phyloP scores from a whole-genome alignment of 2,797 vertebrate species.

The Phylloscopus collybita region DNA sequence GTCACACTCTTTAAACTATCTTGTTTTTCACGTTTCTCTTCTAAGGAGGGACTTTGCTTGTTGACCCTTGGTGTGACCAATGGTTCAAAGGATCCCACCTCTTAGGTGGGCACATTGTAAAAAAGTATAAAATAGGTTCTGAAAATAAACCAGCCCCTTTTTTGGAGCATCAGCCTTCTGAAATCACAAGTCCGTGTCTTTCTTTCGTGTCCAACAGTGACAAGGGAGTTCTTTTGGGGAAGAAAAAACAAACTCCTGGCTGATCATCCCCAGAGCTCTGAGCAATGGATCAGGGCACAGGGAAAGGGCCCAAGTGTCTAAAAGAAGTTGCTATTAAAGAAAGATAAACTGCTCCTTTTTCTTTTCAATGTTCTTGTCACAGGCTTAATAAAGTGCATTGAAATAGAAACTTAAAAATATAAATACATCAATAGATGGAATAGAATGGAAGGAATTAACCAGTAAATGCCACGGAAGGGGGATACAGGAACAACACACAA shows the following conservation, averaged over 20 bases:
- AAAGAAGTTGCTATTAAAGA: not conserved
- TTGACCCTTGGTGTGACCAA: too few species aligned
- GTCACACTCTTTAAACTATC: too few species aligned
- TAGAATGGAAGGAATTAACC: not conserved
- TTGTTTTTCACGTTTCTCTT: too few species aligned
- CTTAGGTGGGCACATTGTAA: too few species aligned
- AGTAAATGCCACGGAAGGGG: not conserved
- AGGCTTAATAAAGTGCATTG: fast-evolving
- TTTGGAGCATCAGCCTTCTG: too few species aligned
- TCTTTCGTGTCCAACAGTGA: too few species aligned
- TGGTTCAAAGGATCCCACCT: too few species aligned
- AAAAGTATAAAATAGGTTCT: too few species aligned
- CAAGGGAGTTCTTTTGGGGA: not conserved
- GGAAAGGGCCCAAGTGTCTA: not conserved
- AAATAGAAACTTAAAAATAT: not conserved
- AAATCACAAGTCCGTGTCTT: too few species aligned
- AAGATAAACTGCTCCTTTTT: not conserved
- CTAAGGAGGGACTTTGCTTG: too few species aligned
- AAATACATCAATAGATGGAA: not conserved
- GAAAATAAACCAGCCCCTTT: too few species aligned
- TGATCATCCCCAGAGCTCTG: not conserved
- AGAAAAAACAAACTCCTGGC: not conserved
- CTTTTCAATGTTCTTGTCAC: not conserved
- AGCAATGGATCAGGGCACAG: not conserved
- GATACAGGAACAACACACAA: not conserved